Base-by-base conservation (phyloP, 2,797 vertebrate genomes). In the Naso thynnoides region DNA sequence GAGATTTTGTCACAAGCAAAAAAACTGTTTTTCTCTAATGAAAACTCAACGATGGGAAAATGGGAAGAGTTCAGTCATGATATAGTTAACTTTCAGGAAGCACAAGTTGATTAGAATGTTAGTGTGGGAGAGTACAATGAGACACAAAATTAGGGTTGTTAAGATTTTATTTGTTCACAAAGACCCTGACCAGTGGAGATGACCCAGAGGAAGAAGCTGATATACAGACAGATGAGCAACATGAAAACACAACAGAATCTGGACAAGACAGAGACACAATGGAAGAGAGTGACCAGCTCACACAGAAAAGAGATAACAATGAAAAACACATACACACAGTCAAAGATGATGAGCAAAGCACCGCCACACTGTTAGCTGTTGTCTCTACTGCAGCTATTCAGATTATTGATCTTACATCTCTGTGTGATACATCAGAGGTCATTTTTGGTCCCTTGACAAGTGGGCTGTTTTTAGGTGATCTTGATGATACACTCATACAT, bases 161-260 rank as follows among this genome's bases (percentile, higher is more conserved):
- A 66, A 64, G 64, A 60, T 83, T 86, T 60, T 83, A 83, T 48
- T 50, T 83, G 52, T 58, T 29, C 61, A 83, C 73, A 54, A 15
- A 74, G 52, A 29, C 14, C 11, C 61, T 61, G 41, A 60, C 42
- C 41, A 60, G 54, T 44, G 42, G 8, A 61, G 31, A 68, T 74
- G 63, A 71, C 19, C 8, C 24, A 14, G 21, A 10, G 8, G 54
- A 53, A 72, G 45, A 26, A 60, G 42, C 31, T 63, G 56, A 76
- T 54, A 29, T 23, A 52, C 38, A 72, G 47, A 63, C 55, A 57
- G 60, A 73, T 42, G 44, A 61, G 49, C 21, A 64, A 58, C 45
- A 65, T 41, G 13, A 49, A 68, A 59, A 71, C 21, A 56, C 45
- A 60, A 14, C 47, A 53, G 36, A 41, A 48, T 31, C 11, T 60